Conservation (phyloP, 30 jellyfish, hydroid and myxozoan species). For the Nemopilema nomurai region DNA sequence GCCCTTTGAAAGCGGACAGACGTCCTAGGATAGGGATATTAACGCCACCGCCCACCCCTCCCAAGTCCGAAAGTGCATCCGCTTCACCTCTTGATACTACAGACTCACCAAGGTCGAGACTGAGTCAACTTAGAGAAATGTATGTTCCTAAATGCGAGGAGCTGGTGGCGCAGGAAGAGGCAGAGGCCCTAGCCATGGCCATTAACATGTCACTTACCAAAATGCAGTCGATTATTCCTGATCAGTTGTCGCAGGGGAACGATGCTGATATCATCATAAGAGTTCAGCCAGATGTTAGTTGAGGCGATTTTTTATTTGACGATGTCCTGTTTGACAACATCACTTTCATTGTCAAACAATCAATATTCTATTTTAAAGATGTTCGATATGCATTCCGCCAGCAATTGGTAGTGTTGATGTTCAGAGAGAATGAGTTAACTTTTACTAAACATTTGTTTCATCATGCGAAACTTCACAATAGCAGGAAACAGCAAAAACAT, state of each 20-base stretch:
- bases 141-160: constrained; percentile 82
- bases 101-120: constrained; percentile 49
- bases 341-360: too few relatives aligned
- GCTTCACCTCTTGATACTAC: constrained; percentile 51
- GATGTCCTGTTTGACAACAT: too few relatives aligned
- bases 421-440: too few relatives aligned
- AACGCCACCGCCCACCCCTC: constrained; percentile 48
- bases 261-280: constrained; percentile 77
- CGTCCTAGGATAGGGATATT: constrained; percentile 42
- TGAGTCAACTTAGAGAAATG: constrained; percentile 69
- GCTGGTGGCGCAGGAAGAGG: constrained; percentile 89
- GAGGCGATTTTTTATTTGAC: neutral
- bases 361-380: too few relatives aligned
- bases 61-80: constrained; percentile 58
- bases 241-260: constrained; percentile 63
- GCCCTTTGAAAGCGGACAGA: constrained; percentile 33
- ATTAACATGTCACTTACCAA: constrained; percentile 71
- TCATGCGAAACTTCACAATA: too few relatives aligned
- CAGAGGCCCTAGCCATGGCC: constrained; percentile 94
- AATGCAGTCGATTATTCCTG: constrained; percentile 84
- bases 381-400: too few relatives aligned
- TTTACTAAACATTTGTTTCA: too few relatives aligned
- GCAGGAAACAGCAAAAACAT: too few relatives aligned
- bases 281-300: constrained; percentile 85
- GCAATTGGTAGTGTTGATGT: too few relatives aligned